Evolutionary conservation across 1,140 invertebrate species (phyloP), one percentile per base, ranked within the genome.

Genomic region (Trypoxylus dichotomus): DNA sequence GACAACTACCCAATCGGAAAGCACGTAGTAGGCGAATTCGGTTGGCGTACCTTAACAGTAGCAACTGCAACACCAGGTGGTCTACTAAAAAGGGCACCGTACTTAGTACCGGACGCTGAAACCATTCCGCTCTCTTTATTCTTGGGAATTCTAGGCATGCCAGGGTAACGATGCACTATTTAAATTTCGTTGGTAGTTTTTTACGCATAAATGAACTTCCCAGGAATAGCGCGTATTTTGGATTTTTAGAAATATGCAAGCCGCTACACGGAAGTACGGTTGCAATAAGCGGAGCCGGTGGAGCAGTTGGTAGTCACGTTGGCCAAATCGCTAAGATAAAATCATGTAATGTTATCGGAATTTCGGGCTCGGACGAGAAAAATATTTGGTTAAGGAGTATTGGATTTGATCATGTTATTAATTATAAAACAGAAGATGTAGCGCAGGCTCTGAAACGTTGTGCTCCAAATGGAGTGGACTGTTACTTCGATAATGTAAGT

Each of bases 271-370:
- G 91, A 21, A 91, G 94, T 80, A 91, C 89, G 1, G 87, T 94
- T 1, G 90, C 93, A 2, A 88, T 94, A 2, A 90, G 87, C n/a
- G 89, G 88, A 29, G 91, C 91, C 11, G 91, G 89, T 24, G 91
- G 92, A 27, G 92, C 92, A 41, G 92, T 94, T 19, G 93, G 93
- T 5, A 90, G 88, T 79, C 86, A 91, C 68, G 77, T 79, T 60
- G 93, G 92, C 15, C 93, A 94, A 87, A 92, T 94, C 74, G 93
- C 90, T 2, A 93, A 93, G 85, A 90, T 92, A 60, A 87, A 91
- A 84, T 89, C 89, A n/a, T 90, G 91, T 68, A 89, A 85, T 78
- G 92, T 94, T 0, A 91, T 94, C 79, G 93, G 92, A 10, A 91
- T 92, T 82, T 90, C 91, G 75, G 92, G 92, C 19, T 87, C 88